Evolutionary conservation across 2,888 invertebrate genomes (phyloP).

Genomic region (Nysson spinosus): DNA sequence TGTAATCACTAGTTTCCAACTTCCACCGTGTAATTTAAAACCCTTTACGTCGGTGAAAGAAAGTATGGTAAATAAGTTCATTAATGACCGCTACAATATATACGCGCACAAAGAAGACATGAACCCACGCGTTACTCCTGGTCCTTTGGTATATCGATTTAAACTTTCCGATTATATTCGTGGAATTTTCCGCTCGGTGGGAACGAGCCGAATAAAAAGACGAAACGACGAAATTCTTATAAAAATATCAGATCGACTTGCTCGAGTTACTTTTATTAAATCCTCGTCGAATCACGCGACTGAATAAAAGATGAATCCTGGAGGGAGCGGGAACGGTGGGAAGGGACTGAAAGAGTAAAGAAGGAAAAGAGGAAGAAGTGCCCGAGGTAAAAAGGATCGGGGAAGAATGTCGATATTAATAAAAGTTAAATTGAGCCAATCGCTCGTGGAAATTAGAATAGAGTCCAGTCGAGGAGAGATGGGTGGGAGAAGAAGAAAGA

Average conservation of each 20-base stretch:
- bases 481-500: constrained; percentile 22
- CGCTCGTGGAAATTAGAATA: constrained; percentile 68
- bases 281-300: constrained; percentile 67
- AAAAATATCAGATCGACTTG: constrained; percentile 20
- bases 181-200: background rate
- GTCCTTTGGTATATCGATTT: too few species aligned
- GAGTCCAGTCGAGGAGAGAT: constrained; percentile 36
- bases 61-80: constrained; percentile 27
- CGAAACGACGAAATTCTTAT: constrained; percentile 37
- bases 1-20: background rate
- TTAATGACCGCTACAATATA: constrained; percentile 4
- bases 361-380: constrained; percentile 45
- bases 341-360: constrained; percentile 6
- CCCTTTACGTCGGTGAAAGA: background rate
- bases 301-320: constrained; percentile 76
- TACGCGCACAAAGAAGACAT: background rate
- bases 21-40: background rate
- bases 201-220: constrained; percentile 9
- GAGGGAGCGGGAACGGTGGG: background rate
- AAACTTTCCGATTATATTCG: too few species aligned
- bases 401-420: constrained; percentile 73
- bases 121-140: background rate
- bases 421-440: constrained; percentile 73
- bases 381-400: constrained; percentile 62
- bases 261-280: constrained; percentile 70